These are phyloP conservation scores for Rousettus leschenaultii DNA, from an alignment of 2,113 vertebrate genomes.

Conservation along the genomic window DNA sequence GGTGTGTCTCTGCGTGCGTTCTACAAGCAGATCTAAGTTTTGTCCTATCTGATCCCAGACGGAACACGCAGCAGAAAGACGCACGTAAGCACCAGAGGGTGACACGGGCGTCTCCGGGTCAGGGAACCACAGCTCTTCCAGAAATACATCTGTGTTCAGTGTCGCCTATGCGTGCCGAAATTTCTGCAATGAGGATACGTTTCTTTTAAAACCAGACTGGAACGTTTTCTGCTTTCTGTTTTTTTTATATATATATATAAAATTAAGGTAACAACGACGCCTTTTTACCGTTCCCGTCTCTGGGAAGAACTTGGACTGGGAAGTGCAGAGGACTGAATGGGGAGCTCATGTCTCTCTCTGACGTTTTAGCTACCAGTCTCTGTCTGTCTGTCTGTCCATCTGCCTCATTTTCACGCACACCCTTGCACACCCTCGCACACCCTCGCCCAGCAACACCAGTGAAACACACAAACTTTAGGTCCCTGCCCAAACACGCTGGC, in stretches of 20 bases:
- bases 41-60: too few relatives aligned
- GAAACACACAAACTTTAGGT: accelerated
- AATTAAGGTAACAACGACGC: background rate
- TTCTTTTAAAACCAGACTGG: background rate
- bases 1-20: background rate
- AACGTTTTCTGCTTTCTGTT: background rate
- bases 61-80: background rate
- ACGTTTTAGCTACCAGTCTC: background rate
- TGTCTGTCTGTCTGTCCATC: background rate
- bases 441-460: accelerated
- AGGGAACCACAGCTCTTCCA: background rate
- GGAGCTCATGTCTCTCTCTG: background rate
- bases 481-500: background rate
- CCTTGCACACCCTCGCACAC: too few relatives aligned
- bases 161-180: background rate
- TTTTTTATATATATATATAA: background rate
- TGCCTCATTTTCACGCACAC: accelerated
- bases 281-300: background rate
- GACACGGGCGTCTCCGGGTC: accelerated
- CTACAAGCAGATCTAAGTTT: too few relatives aligned
- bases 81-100: accelerated
- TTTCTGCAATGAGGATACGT: background rate
- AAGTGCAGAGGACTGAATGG: too few relatives aligned
- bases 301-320: background rate
- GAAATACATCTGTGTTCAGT: background rate